Evolutionary conservation across 2,797 vertebrate genomes (phyloP).

Genomic region (Dendrocincla tyrannina): DNA sequence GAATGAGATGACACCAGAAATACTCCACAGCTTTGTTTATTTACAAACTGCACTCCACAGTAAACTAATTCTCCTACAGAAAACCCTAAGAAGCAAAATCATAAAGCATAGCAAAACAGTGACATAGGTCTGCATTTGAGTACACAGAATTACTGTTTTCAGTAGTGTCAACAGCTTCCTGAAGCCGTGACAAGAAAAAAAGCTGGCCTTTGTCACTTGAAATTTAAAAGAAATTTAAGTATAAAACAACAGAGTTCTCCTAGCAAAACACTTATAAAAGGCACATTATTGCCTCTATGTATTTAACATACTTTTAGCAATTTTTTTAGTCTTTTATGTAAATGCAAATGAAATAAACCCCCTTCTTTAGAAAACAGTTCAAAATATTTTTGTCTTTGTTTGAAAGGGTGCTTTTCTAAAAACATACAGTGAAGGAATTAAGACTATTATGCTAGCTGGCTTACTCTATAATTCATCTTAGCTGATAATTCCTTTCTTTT

Average conservation of each 20-base stretch:
- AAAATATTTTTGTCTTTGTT: neutral
- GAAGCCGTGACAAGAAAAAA: neutral
- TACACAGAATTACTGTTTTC: neutral
- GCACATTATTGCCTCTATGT: neutral
- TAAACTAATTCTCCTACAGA: conserved; percentile 21
- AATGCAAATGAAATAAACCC: neutral
- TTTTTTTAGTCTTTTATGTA: neutral
- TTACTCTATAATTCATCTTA: neutral
- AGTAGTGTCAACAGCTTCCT: neutral
- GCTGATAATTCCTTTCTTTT: neutral
- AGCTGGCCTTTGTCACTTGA: neutral
- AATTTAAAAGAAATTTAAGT: neutral
- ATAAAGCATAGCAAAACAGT: neutral
- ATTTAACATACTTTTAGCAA: neutral
- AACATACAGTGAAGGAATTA: neutral
- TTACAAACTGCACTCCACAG: conserved; percentile 23
- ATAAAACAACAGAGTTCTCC: neutral
- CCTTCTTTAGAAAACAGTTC: neutral
- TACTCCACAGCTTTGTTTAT: conserved; percentile 51
- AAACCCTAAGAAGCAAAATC: neutral
- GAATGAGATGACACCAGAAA: neutral
- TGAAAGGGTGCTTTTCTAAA: neutral
- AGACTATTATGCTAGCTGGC: neutral
- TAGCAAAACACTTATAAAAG: neutral
- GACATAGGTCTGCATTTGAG: neutral